phyloP scores from a whole-genome alignment of 2,797 vertebrate genomes.

The Typhlichthys subterraneus region DNA sequence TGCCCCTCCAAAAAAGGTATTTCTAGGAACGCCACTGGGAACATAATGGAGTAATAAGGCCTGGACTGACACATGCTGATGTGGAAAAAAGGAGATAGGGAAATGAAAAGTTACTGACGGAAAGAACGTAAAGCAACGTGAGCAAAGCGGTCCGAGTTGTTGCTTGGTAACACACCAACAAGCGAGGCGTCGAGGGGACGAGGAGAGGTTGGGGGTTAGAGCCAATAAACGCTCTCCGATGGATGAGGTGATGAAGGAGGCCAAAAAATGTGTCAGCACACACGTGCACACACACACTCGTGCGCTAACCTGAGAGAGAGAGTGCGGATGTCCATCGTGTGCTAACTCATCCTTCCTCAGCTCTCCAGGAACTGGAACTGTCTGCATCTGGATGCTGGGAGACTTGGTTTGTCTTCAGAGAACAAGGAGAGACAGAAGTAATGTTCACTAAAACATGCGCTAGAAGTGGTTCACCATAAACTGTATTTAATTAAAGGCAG shows the following conservation, averaged over 20 bases:
- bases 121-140: not conserved
- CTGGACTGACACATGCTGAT: no score
- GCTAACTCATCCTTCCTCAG: constrained; percentile 59
- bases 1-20: no score
- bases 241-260: constrained; percentile 40
- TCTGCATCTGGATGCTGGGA: constrained; percentile 73
- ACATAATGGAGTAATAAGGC: no score
- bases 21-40: no score
- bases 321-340: constrained; percentile 68
- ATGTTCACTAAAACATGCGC: not conserved
- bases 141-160: no score
- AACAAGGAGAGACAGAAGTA: constrained; percentile 21
- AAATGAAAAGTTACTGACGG: not conserved
- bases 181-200: constrained; percentile 3
- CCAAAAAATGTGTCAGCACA: constrained; percentile 6
- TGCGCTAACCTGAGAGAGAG: constrained; percentile 70
- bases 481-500: not conserved
- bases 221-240: constrained; percentile 14
- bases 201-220: constrained; percentile 6
- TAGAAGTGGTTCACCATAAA: not conserved
- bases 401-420: constrained; percentile 71
- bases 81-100: no score
- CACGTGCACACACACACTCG: not conserved
- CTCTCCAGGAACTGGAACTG: constrained; percentile 40
- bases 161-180: no score